Evolutionary conservation across 2,797 vertebrate genomes (phyloP).

Genomic region (Lagocephalus sceleratus): DNA sequence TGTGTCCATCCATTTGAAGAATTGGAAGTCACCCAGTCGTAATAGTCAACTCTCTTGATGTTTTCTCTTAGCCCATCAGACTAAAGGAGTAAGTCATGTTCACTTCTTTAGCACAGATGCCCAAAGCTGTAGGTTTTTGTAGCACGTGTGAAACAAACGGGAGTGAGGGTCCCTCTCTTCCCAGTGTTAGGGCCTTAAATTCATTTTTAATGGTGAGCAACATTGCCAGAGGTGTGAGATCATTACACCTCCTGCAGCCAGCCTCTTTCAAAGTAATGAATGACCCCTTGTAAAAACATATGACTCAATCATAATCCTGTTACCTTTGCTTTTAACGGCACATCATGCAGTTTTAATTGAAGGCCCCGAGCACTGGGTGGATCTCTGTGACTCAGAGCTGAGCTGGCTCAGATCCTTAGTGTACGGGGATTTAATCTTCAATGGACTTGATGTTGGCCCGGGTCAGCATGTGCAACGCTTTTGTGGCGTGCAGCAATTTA

Average conservation of each 20-base stretch:
- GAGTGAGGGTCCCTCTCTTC: neutral
- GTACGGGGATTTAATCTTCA: conserved; percentile 12
- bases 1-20: no score
- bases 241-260: conserved; percentile 6
- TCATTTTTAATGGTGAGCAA: neutral
- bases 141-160: conserved; percentile 1
- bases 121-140: neutral
- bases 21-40: no score
- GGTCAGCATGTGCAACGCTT: neutral
- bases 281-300: conserved; percentile 18
- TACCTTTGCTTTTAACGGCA: conserved; percentile 10
- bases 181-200: neutral
- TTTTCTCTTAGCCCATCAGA: no score
- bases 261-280: conserved; percentile 13
- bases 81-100: no score
- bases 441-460: conserved; percentile 9
- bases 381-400: conserved; percentile 6
- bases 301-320: conserved; percentile 20
- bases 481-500: neutral
- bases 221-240: conserved; percentile 4
- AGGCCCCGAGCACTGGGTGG: conserved; percentile 20
- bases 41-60: no score
- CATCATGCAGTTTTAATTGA: conserved; percentile 33
- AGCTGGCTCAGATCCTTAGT: conserved; percentile 8
- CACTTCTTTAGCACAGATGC: no score